Evolutionary conservation across 2,113 vertebrate genomes (phyloP).

Genomic region (Corythornis cristatus): DNA sequence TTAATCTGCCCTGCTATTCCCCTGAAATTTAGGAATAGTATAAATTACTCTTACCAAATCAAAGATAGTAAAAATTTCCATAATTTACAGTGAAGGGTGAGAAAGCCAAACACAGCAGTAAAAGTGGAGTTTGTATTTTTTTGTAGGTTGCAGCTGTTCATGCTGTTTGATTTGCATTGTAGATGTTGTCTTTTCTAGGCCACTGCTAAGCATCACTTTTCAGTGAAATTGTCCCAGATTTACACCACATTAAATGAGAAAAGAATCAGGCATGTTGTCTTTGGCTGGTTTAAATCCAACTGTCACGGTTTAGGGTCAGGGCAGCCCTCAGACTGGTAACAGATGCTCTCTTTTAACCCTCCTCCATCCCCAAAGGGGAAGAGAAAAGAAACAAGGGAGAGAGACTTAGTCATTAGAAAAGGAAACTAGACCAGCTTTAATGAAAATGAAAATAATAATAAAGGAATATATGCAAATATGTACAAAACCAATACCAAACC

Average conservation of each 20-base stretch:
- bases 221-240: not conserved
- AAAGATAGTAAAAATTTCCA: not conserved
- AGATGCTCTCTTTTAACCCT: no score
- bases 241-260: not conserved
- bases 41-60: not conserved
- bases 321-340: no score
- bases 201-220: not conserved
- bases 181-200: not conserved
- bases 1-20: not conserved
- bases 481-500: no score
- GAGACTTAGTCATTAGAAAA: no score
- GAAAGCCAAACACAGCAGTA: not conserved
- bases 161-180: not conserved
- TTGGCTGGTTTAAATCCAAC: not conserved
- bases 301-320: no score
- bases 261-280: not conserved
- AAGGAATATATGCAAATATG: no score
- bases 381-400: no score
- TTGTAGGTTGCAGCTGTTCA: not conserved
- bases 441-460: no score
- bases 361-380: no score
- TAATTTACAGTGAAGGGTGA: not conserved
- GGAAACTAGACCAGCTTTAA: no score
- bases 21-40: not conserved
- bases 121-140: not conserved